Base-by-base conservation (phyloP, 2,888 invertebrate genomes). In the Zeuzera pyrina region DNA sequence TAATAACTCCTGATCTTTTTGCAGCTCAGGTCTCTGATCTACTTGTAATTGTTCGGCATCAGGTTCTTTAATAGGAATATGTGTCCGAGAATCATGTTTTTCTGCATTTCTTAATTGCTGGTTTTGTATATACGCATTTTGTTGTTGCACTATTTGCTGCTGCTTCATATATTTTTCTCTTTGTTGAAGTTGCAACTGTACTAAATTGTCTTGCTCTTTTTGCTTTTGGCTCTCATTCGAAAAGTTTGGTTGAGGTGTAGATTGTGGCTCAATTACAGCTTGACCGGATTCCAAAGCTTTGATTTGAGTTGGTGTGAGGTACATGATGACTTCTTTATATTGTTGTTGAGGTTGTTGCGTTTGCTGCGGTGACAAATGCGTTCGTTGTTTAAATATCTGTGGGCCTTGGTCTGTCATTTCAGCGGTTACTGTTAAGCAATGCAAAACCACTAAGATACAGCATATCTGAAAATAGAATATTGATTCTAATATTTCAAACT, bases 271-370 rank as follows among this genome's bases (percentile, higher is more conserved):
- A 3, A 43, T 36, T 1, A 41, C 22, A 7, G 49, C 52, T 7
- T 58, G 48, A 31, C 52, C 63, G 23, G 57, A 51, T 50, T 73
- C 57, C 19, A 73, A 53, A 14, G 57, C 53, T 31, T 49, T 56
- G 23, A 73, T 73, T 49, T 79, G 74, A 10, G 55, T 60, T 2
- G 71, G 68, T 30, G 78, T 78, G 15, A 78, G 45, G 34, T 70
- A 77, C 12, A 79, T 42, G 14, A 77, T 55, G 16, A 71, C 53
- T 46, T 78, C 76, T 46, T 63, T 70, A 24, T 52, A 58, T 34
- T 56, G 57, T 35, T 49, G 50, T 34, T 52, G 11, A 7, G 27
- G 16, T 7, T 11, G 25, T 7, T 15, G 43, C 24, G 33, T 29
- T 29, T 23, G 15, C 11, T 28, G n/a, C n/a, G 6, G 2, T 15